These are phyloP conservation scores for Drosophila koepferae DNA, from an alignment of 2,888 invertebrate species.

Conservation along the genomic window DNA sequence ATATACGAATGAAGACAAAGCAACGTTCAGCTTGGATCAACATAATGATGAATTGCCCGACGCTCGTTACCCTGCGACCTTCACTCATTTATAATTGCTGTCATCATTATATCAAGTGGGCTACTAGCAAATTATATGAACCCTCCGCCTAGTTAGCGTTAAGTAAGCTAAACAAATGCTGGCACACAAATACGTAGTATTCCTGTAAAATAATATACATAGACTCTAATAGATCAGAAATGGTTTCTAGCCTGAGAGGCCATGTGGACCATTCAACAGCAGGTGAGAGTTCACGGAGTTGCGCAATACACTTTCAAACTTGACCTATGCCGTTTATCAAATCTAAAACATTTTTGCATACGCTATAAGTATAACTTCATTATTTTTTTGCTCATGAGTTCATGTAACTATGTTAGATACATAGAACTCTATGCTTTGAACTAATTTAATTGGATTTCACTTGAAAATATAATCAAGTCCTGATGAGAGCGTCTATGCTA, in stretches of 20 bases:
- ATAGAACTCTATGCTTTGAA: constrained; percentile 10
- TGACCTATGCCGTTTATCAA: constrained; percentile 3
- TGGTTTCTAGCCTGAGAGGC: background rate
- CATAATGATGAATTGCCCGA: constrained; percentile 73
- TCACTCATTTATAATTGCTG: constrained; percentile 80
- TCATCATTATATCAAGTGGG: constrained; percentile 75
- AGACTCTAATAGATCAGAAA: constrained; percentile 12
- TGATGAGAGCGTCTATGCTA: constrained; percentile 32
- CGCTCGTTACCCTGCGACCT: constrained; percentile 69
- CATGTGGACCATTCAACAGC: background rate
- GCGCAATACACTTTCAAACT: background rate
- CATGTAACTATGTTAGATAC: constrained; percentile 6
- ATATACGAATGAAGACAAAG: constrained; percentile 27
- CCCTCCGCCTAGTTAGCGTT: constrained; percentile 1
- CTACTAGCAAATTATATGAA: constrained; percentile 16
- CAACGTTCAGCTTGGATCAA: constrained; percentile 37
- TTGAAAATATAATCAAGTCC: constrained; percentile 9
- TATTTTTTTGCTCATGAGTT: background rate
- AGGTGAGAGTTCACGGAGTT: background rate
- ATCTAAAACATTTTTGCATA: background rate
- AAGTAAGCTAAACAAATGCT: constrained; percentile 18
- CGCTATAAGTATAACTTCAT: background rate
- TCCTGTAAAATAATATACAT: background rate
- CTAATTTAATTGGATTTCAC: constrained; percentile 36
- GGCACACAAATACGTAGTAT: background rate